Base-by-base conservation (phyloP, 2,888 invertebrate genomes). In the Seladonia tumulorum region DNA sequence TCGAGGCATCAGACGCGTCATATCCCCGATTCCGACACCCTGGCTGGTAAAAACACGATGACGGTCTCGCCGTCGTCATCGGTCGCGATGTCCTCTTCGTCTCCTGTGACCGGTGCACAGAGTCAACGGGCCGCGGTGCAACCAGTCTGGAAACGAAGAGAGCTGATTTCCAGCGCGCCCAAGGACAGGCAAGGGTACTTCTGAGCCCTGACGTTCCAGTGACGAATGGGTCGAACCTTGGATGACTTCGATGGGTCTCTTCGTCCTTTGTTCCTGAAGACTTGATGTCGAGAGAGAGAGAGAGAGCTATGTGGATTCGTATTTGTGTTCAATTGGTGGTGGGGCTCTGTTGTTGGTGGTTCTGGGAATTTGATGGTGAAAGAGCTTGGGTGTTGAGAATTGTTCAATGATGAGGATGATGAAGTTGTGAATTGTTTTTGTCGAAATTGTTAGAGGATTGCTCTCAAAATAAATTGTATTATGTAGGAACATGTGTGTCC, bases 121-220 rank as follows among this genome's bases (percentile, higher is more conserved):
- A 92, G 87, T 76, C 91, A 90, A 74, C 89, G 90, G 14, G 81
- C 89, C 12, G 80, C 90, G 0, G 90, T 91, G 1, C 87, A 94
- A 70, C 95, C 96, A 78, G 96, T 97, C 35, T 98, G 98, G 96
- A 98, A 98, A 95, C 95, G 98, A 87, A 96, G 97, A 85, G 98
- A 98, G 95, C 95, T 98, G 82, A 98, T 98, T 92, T 97, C 98
- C 70, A 98, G 98, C 95, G 97, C 97, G 85, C 97, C 95, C 1
- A 95, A 95, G 88, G 93, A 95, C 79, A 93, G 93, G 76, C 92
- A 93, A 81, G 91, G 90, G 87, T 93, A 91, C 84, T 93, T 94
- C 85, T 94, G 86, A 93, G 49, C 70, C 68, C 49, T 68, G 75
- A 25, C 63, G 25, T 60, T 29, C 12, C 63, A 35, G 71, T 57